Evolutionary conservation across 2,797 vertebrate species (phyloP).

Genomic region (Naso thynnoides): DNA sequence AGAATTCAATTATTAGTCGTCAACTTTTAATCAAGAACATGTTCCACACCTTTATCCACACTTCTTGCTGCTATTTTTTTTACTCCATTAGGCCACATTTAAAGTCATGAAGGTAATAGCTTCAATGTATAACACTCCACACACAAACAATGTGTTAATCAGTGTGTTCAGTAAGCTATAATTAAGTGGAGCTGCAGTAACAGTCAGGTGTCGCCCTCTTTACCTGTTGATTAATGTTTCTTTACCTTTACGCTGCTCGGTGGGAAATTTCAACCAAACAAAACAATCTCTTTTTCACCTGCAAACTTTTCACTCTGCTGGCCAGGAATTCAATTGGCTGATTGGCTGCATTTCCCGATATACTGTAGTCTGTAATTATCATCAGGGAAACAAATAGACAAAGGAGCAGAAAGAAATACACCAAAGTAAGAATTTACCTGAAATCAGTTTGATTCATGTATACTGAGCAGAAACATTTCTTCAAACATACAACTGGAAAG

Average conservation of each 20-base stretch:
- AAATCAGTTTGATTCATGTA: not conserved
- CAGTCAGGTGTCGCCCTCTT: constrained; percentile 25
- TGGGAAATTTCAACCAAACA: constrained; percentile 13
- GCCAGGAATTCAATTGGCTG: constrained; percentile 41
- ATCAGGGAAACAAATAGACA: constrained; percentile 13
- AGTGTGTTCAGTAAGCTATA: constrained; percentile 17
- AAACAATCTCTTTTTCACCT: constrained; percentile 27
- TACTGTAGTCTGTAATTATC: constrained; percentile 33
- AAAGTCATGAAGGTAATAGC: not conserved
- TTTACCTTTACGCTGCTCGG: constrained; percentile 8
- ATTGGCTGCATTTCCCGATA: constrained; percentile 33
- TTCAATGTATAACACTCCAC: not conserved
- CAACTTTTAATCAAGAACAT: constrained; percentile 25
- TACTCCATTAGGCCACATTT: not conserved
- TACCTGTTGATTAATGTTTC: constrained; percentile 60
- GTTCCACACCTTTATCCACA: constrained; percentile 18
- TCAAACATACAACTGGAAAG: too few relatives aligned
- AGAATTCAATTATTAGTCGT: constrained; percentile 49
- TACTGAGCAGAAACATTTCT: not conserved
- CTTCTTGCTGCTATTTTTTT: not conserved
- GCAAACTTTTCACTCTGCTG: constrained; percentile 24
- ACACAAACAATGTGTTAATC: constrained; percentile 46
- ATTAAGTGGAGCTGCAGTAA: constrained; percentile 34
- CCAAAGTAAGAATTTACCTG: not conserved
- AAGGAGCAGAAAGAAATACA: not conserved